A percentile compares a stretch with the other conserved stretches of the same genome.
These are phyloP conservation scores for Achroia grisella DNA, from an alignment of 1,140 invertebrate species.

Conservation along the genomic window DNA sequence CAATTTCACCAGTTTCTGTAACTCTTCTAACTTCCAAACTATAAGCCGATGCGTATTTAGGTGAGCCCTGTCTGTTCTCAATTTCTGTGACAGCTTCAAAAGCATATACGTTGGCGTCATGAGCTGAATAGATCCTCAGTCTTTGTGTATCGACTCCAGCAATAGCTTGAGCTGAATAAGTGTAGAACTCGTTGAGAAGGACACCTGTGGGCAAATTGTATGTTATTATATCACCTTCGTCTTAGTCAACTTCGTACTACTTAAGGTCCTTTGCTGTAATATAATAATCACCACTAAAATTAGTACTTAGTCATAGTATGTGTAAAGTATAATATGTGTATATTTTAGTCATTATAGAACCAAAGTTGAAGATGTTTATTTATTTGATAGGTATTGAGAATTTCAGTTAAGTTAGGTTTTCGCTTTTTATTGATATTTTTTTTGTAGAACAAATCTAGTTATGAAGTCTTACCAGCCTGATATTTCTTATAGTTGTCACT, in stretches of 20 bases:
- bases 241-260: too few relatives aligned
- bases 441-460: too few relatives aligned
- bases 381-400: too few relatives aligned
- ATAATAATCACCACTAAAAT: too few relatives aligned
- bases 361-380: too few relatives aligned
- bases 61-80: conserved; percentile 9
- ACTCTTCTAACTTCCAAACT: conserved; percentile 17
- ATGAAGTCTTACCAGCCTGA: conserved; percentile 10
- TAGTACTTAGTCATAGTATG: too few relatives aligned
- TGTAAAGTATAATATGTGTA: too few relatives aligned
- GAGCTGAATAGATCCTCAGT: conserved; percentile 20
- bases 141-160: conserved; percentile 7
- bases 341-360: too few relatives aligned
- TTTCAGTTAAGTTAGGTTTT: too few relatives aligned
- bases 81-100: conserved; percentile 9
- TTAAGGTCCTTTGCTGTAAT: too few relatives aligned
- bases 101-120: conserved; percentile 21
- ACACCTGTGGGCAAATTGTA: conserved; percentile 11
- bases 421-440: too few relatives aligned
- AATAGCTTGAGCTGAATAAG: background rate
- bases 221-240: too few relatives aligned
- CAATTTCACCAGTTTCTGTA: conserved; percentile 6
- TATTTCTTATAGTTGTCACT: conserved; percentile 3
- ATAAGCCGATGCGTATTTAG: conserved; percentile 14
- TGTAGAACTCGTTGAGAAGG: conserved; percentile 21